phyloP scores from a whole-genome alignment of 2,797 vertebrate genomes.

The Danionella dracula region DNA sequence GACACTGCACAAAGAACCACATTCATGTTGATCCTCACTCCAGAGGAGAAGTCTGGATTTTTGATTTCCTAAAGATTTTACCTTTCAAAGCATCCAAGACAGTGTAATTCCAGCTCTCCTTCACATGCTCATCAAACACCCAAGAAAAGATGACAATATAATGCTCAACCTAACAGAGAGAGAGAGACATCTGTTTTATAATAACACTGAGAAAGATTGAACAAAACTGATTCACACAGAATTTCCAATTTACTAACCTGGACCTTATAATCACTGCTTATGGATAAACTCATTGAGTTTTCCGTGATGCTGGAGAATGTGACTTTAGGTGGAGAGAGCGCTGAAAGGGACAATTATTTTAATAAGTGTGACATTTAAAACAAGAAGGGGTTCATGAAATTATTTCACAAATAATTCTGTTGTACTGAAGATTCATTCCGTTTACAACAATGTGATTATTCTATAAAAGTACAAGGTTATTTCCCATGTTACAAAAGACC shows the following conservation, averaged over 20 bases:
- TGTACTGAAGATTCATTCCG: no score
- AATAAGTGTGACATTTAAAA: no score
- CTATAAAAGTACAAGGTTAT: no score
- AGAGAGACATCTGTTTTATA: neutral
- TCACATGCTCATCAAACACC: conserved; percentile 87
- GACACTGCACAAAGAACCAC: conserved; percentile 60
- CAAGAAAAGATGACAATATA: conserved; percentile 85
- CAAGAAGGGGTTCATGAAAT: no score
- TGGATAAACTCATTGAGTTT: conserved; percentile 78
- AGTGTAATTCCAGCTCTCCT: conserved; percentile 79
- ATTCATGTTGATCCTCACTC: neutral
- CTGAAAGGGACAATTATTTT: conserved; percentile 61
- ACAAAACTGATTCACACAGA: neutral
- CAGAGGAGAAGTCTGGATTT: neutral
- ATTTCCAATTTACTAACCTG: neutral
- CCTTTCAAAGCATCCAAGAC: conserved; percentile 73
- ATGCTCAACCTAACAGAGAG: conserved; percentile 70
- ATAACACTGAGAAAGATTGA: neutral
- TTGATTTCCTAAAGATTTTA: conserved; percentile 42
- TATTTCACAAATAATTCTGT: no score
- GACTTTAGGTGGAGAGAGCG: conserved; percentile 81
- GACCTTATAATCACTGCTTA: conserved; percentile 68
- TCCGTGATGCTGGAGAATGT: conserved; percentile 66
- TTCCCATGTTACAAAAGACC: no score
- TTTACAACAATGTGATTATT: no score